Evolutionary conservation across 2,113 vertebrate genomes (phyloP), one percentile per base, ranked within the genome.

Genomic region (Chrysemys picta): DNA sequence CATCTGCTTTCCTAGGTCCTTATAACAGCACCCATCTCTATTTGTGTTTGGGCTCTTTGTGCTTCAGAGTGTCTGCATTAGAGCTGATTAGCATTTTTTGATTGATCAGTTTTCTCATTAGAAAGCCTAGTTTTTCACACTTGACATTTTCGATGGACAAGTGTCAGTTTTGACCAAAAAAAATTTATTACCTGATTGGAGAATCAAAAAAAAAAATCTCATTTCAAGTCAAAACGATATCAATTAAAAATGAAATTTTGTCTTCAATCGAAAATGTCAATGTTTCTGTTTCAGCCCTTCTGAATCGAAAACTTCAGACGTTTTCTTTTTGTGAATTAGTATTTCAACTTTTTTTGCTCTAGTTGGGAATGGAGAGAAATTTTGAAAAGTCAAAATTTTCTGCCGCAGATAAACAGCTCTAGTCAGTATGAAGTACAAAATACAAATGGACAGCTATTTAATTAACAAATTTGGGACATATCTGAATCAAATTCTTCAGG

Each of bases 201-300:
- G 93, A 96, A 96, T 97, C 96, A 97, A 96, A 97, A 96, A 89
- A 59, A 59, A 93, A 97, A 93, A 95, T 89, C 95, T 95, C 87
- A 65, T 96, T 88, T 89, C 88, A 79, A 96, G 95, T 93, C 80
- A 84, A 95, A 96, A 91, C 87, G 76, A 96, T 95, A 94, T 95
- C 89, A 93, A 96, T 93, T 50, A 90, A 93, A 94, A 95, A 45
- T 76, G 35, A 69, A 72, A 78, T 78, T 76, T 14, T 27, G 3
- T 78, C 17, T 76, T 76, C 11, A 96, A 95, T 90, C 83, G 92
- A 96, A 78, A 96, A 95, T 92, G 95, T 93, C 95, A 96, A 82
- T 92, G 84, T 96, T 95, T 94, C 90, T 97, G 96, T 96, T 97
- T 96, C 96, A 96, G 95, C 95, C 95, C 95, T 96, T 96, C 96